A percentile compares a stretch with the other conserved stretches of the same genome.
Evolutionary conservation across 2,797 vertebrate genomes (phyloP).

Genomic region (Todus mexicanus): DNA sequence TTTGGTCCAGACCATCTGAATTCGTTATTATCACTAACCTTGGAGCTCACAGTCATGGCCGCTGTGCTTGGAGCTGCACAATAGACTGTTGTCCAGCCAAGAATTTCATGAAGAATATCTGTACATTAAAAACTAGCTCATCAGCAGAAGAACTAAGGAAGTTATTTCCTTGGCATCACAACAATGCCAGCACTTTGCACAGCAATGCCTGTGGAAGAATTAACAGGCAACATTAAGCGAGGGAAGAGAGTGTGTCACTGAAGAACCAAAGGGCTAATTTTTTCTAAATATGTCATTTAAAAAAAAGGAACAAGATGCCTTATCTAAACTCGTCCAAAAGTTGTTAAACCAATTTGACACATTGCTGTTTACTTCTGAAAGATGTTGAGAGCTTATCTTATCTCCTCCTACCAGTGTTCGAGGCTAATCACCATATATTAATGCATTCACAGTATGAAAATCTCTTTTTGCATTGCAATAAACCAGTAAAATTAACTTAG

Average conservation of each 20-base stretch:
- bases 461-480: neutral
- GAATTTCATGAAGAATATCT: neutral
- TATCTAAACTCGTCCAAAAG: constrained; percentile 10
- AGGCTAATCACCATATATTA: constrained; percentile 9
- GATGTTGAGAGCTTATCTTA: constrained; percentile 12
- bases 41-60: neutral
- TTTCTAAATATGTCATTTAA: neutral
- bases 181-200: neutral
- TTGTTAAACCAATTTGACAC: constrained; percentile 40
- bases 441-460: neutral
- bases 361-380: constrained; percentile 22
- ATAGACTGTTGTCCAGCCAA: neutral
- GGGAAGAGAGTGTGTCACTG: constrained; percentile 15
- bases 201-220: neutral
- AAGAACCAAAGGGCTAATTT: neutral
- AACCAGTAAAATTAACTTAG: neutral
- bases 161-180: neutral
- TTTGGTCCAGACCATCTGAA: neutral
- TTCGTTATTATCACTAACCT: neutral
- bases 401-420: neutral
- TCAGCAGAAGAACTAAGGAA: neutral
- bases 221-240: constrained; percentile 9
- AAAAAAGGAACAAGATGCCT: neutral
- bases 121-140: neutral
- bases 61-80: neutral